Base-by-base conservation (phyloP, 2,113 vertebrate species). In the Neodon shergylaensis region DNA sequence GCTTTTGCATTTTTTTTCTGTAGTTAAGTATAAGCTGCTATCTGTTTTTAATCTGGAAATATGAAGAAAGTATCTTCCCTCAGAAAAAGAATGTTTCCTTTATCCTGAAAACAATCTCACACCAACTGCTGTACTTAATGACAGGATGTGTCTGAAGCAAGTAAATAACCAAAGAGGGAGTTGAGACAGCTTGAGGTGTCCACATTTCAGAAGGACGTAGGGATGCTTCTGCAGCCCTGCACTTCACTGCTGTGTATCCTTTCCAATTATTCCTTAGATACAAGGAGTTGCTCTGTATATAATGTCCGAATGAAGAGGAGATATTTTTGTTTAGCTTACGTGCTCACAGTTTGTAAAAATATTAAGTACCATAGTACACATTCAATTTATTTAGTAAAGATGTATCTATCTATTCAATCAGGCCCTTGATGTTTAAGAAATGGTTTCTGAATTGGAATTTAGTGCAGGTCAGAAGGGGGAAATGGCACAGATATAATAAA, bases 331-430 rank as follows among this genome's bases (percentile, higher is more conserved):
- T 65, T 73, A 39, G 42, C 74, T 65, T 82, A 89, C 94, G 78
- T 76, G 84, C 63, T 96, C 95, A 91, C 82, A 90, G 89, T 97
- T 94, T 94, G 73, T 78, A 89, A n/a, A 94, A 95, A 83, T 95
- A 47, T 92, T 91, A 76, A 89, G 49, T 91, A 90, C 66, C 83
- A 44, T 61, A 88, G 73, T 42, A 47, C 72, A 88, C 77, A 91
- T 91, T 96, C 83, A 77, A 90, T 96, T 85, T 95, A 90, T 78
- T 95, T 95, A 93, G 76, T 92, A 39, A 65, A 82, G 65, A 42
- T 17, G 4, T 72, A 28, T 26, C 66, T 79, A 33, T 26, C 66
- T 77, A 78, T 70, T 93, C 94, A 36, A 79, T 28, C 74, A 78
- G 93, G 78, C 24, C 63, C 65, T 58, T 39, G 93, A 92, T 66